Percentiles rank a stretch among this genome's conserved stretches.
Conservation (phyloP, 2,797 vertebrate genomes). For the Pipistrellus pipistrellus region DNA sequence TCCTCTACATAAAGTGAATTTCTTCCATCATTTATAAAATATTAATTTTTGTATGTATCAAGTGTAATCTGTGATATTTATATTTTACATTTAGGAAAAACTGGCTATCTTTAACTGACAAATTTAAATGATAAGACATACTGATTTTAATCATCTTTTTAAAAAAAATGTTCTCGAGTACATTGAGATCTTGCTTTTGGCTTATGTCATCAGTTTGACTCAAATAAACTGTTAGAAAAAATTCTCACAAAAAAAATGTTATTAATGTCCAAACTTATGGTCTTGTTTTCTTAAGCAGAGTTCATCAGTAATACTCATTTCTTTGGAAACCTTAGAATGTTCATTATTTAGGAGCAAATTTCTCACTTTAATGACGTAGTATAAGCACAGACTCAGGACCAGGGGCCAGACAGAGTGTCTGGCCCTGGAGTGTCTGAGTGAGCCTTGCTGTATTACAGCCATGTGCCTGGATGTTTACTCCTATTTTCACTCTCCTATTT, state of each 20-base stretch:
- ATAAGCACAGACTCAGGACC: not conserved
- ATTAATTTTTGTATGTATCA: not conserved
- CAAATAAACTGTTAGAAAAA: not conserved
- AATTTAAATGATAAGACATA: slow-evolving; percentile 1
- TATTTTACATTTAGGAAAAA: slow-evolving; percentile 24
- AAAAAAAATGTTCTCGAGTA: not conserved
- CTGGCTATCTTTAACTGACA: not conserved
- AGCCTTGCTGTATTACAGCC: not conserved
- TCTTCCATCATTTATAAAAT: not conserved
- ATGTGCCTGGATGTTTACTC: not conserved
- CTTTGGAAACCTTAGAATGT: not conserved
- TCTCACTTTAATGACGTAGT: not conserved
- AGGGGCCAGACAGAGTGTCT: accelerated
- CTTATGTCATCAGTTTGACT: not conserved
- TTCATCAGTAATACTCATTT: not conserved
- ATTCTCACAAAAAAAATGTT: not conserved
- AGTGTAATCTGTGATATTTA: not conserved
- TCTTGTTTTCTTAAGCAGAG: not conserved
- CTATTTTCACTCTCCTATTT: not conserved
- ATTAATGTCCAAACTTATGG: not conserved
- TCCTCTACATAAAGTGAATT: not conserved
- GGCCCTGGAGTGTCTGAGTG: too few species aligned
- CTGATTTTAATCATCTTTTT: not conserved
- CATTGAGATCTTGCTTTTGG: not conserved
- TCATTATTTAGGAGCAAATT: not conserved